Conservation (phyloP, 2,888 invertebrate genomes). For the Epistrophella euchroma region DNA sequence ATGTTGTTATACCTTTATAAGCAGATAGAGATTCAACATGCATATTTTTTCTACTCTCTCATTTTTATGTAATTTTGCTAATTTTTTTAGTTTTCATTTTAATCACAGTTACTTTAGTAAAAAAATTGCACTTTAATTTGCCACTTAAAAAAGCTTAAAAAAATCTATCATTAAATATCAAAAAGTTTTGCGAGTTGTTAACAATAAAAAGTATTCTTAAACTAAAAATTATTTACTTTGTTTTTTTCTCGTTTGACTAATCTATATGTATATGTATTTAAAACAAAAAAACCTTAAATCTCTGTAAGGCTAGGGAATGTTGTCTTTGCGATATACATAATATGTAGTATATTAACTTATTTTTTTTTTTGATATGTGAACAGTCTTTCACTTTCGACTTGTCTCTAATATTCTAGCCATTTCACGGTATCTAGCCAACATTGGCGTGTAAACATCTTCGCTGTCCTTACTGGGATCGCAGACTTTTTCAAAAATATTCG, state of each 20-base stretch:
- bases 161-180: conserved; percentile 68
- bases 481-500: conserved; percentile 85
- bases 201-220: conserved; percentile 48
- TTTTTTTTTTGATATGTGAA: conserved; percentile 42
- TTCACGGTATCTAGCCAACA: conserved; percentile 88
- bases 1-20: conserved; percentile 33
- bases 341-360: conserved; percentile 16
- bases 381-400: conserved; percentile 46
- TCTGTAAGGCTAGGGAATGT: conserved; percentile 63
- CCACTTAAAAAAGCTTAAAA: conserved; percentile 54
- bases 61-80: conserved; percentile 24
- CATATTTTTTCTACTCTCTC: neutral
- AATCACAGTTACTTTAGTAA: conserved; percentile 73
- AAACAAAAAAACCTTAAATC: conserved; percentile 13
- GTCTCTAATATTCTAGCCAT: conserved; percentile 82
- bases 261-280: neutral
- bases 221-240: neutral
- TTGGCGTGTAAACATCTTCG: conserved; percentile 89
- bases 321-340: conserved; percentile 17
- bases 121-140: conserved; percentile 71
- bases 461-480: conserved; percentile 91
- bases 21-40: conserved; percentile 45
- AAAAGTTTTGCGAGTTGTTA: conserved; percentile 64
- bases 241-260: conserved; percentile 8
- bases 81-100: conserved; percentile 12